Conservation (phyloP, 1,140 invertebrate species). For the Drosophila rufa region DNA sequence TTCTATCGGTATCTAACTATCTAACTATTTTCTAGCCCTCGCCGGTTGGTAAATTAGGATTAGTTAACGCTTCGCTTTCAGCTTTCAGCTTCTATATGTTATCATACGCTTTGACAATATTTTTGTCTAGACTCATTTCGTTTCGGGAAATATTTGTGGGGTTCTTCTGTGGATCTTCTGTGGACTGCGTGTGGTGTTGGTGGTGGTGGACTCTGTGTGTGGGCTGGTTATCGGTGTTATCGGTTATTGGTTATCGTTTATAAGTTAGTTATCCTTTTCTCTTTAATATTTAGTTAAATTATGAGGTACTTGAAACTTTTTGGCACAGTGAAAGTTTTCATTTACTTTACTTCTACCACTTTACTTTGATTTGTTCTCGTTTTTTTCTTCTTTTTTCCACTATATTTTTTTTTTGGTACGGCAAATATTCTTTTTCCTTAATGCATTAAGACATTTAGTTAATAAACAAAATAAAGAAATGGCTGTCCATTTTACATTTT, state of each 20-base stretch:
- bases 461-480: slow-evolving; percentile 35
- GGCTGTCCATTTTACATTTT: slow-evolving; percentile 50
- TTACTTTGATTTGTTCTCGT: slow-evolving; percentile 62
- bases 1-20: slow-evolving; percentile 32
- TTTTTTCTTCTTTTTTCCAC: slow-evolving; percentile 29
- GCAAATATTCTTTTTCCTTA: slow-evolving; percentile 50
- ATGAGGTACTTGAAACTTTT: slow-evolving; percentile 85
- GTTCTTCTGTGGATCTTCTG: slow-evolving; percentile 16
- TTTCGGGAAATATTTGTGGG: slow-evolving; percentile 40
- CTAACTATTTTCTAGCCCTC: slow-evolving; percentile 46
- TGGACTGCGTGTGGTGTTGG: slow-evolving; percentile 23
- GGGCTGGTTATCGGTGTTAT: slow-evolving; percentile 38
- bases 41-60: slow-evolving; percentile 50
- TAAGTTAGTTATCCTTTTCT: slow-evolving; percentile 45
- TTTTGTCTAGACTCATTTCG: slow-evolving; percentile 58
- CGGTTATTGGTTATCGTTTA: slow-evolving; percentile 14
- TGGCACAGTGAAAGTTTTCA: slow-evolving; percentile 85
- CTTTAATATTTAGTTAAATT: slow-evolving; percentile 82
- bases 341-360: slow-evolving; percentile 71
- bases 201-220: slow-evolving; percentile 14
- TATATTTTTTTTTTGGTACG: slow-evolving; percentile 59
- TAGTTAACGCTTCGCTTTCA: slow-evolving; percentile 59
- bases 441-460: slow-evolving; percentile 55
- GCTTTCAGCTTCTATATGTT: slow-evolving; percentile 64
- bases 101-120: slow-evolving; percentile 40